Conservation (phyloP, 2,113 vertebrate species). For the Holacanthus passer region DNA sequence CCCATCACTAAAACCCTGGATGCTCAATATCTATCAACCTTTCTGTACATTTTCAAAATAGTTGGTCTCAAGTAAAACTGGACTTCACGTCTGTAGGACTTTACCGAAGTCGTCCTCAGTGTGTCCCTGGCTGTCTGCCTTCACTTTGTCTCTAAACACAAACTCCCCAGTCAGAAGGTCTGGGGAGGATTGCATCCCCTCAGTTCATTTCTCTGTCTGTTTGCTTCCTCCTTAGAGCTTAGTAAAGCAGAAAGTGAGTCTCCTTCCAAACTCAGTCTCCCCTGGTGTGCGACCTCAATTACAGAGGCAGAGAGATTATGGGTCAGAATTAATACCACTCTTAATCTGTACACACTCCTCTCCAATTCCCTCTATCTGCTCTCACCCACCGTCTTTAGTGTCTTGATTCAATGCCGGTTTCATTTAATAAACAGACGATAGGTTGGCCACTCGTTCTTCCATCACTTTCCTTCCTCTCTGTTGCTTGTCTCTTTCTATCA, state of each 20-base stretch:
- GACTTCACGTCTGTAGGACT: constrained; percentile 5
- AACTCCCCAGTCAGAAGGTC: constrained; percentile 42
- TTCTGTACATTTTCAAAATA: neutral
- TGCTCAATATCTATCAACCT: neutral
- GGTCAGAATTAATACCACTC: constrained; percentile 79
- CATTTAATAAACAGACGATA: constrained; percentile 61
- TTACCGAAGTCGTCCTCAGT: constrained; percentile 23
- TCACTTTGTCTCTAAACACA: constrained; percentile 51
- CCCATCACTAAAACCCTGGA: neutral
- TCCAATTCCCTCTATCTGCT: constrained; percentile 52
- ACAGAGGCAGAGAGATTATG: constrained; percentile 80
- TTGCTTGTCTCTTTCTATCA: constrained; percentile 9
- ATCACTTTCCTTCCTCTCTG: neutral
- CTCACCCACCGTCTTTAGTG: constrained; percentile 35
- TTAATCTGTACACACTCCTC: constrained; percentile 76
- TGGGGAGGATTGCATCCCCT: constrained; percentile 48
- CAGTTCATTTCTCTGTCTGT: constrained; percentile 62
- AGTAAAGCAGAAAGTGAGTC: constrained; percentile 64
- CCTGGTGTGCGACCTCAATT: constrained; percentile 81
- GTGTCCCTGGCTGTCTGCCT: constrained; percentile 31
- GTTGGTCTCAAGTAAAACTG: neutral
- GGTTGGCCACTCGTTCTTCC: constrained; percentile 21
- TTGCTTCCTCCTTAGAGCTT: constrained; percentile 62
- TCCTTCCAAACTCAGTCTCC: constrained; percentile 71
- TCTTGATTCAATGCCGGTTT: constrained; percentile 58